phyloP scores from a whole-genome alignment of 2,113 vertebrate species.

The Gambusia affinis region DNA sequence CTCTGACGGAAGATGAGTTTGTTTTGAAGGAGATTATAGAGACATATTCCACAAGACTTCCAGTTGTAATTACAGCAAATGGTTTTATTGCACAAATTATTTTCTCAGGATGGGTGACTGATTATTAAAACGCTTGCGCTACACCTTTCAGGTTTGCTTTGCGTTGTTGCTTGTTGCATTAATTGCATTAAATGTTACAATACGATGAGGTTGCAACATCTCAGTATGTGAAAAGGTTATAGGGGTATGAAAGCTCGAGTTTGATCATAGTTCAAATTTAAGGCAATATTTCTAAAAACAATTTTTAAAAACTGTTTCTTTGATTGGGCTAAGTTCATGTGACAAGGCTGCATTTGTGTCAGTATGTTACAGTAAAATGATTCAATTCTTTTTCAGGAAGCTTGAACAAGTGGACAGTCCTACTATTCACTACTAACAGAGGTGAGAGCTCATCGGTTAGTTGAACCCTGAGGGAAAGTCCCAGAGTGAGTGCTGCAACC shows the following conservation, averaged over 20 bases:
- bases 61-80: no score
- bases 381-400: background rate
- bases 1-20: no score
- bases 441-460: slow-evolving; percentile 45
- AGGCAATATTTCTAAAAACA: background rate
- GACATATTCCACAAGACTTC: no score
- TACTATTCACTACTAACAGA: slow-evolving; percentile 35
- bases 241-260: background rate
- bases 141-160: background rate
- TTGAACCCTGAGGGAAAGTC: slow-evolving; percentile 57
- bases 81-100: no score
- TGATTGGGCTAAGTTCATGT: no score
- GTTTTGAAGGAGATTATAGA: no score
- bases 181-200: background rate
- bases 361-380: background rate
- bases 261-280: background rate
- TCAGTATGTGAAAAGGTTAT: background rate
- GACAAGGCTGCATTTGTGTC: background rate
- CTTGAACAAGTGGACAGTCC: slow-evolving; percentile 19
- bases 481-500: slow-evolving; percentile 52
- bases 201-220: background rate
- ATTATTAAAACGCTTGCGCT: background rate
- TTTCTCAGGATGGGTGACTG: background rate
- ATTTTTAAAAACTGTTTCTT: background rate
- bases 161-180: background rate